Evolutionary conservation across 2,113 vertebrate genomes (phyloP), one percentile per base, ranked within the genome.

Genomic region (Odocoileus virginianus): DNA sequence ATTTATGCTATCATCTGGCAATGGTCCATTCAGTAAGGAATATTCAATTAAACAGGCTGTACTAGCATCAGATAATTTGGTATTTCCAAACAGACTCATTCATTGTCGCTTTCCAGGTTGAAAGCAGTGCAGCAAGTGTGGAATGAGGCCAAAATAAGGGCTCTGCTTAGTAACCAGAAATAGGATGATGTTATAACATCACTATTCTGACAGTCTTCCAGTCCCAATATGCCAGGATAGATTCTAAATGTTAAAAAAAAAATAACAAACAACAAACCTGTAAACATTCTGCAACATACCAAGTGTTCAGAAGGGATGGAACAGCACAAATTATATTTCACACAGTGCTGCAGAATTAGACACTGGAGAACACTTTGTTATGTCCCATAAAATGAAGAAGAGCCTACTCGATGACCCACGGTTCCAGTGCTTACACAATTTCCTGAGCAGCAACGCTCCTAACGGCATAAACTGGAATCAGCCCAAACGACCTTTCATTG

Each of bases 11-110:
- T 91, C 28, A 95, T 94, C 58, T 82, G 27, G 15, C 40, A 33
- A 40, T 93, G 10, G 27, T 92, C 55, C 76, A 6, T 85, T 91
- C 84, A 71, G 3, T 21, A 91, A 15, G 36, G 94, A 86, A 87
- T 88, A 89, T 74, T 89, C 57, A 94, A 94, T 89, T 58, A 64
- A 71, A 81, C 58, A 71, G 28, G 5, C 10, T 89, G 19, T 54
- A n/a, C 58, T 54, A 94, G 21, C n/a, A 87, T 87, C 11, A 83
- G 86, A 82, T 95, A 61, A 96, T n/a, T 96, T 94, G 61, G 7
- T 78, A 92, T 86, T 96, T 89, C 15, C 28, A 45, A 23, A 79
- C 2, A 67, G 50, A 61, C 83, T 67, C 30, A 87, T 55, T 83
- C n/a, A 16, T 8, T 91, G 47, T 87, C n/a, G 85, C 60, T 76